These are phyloP conservation scores for Archivesica marissinica DNA, from an alignment of 1,140 invertebrate species.

Conservation along the genomic window DNA sequence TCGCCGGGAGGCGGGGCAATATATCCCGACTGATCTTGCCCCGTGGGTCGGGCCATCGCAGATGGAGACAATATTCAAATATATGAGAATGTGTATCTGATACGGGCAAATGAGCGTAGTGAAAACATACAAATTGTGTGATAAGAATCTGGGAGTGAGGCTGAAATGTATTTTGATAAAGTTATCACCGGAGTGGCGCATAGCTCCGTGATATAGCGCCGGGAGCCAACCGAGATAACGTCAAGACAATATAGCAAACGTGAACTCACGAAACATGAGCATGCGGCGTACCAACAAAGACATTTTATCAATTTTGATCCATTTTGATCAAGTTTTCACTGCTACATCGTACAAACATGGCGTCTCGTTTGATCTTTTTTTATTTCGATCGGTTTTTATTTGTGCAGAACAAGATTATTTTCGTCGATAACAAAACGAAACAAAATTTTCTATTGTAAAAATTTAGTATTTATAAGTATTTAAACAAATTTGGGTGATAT, in stretches of 20 bases:
- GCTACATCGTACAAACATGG: background rate
- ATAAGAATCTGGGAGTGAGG: background rate
- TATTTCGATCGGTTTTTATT: conserved; percentile 40
- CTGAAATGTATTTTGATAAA: conserved; percentile 46
- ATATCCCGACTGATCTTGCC: no score
- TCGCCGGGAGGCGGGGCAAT: no score
- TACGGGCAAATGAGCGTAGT: conserved; percentile 7
- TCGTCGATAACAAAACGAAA: conserved; percentile 32
- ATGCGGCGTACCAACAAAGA: conserved; percentile 37
- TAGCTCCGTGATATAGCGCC: background rate
- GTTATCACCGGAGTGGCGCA: conserved; percentile 31
- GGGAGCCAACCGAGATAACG: background rate
- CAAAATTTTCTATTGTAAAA: conserved; percentile 59
- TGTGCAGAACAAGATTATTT: conserved; percentile 33
- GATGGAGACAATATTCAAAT: background rate
- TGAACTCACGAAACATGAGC: background rate
- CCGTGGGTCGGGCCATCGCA: conserved; percentile 19
- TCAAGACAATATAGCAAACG: background rate
- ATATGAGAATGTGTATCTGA: background rate
- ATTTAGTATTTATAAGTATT: conserved; percentile 61
- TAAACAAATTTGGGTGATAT: conserved; percentile 46
- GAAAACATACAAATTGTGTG: conserved; percentile 41
- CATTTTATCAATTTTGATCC: conserved; percentile 50
- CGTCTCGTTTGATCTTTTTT: conserved; percentile 36
- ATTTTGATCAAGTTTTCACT: conserved; percentile 21